phyloP scores from a whole-genome alignment of 2,113 vertebrate species.

The Bungarus multicinctus region DNA sequence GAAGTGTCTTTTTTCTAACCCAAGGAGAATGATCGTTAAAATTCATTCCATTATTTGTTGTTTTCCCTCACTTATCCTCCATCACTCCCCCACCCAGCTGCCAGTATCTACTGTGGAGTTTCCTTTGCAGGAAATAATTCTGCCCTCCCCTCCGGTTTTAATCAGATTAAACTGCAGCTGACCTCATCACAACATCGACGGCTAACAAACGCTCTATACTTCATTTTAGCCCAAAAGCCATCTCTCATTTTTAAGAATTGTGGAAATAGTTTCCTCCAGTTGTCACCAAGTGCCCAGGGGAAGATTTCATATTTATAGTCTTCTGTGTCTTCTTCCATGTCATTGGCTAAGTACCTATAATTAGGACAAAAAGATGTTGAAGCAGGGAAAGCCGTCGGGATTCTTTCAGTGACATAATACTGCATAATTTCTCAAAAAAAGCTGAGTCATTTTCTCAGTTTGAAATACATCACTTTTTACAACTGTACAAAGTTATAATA shows the following conservation, averaged over 20 bases:
- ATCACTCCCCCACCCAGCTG: not conserved
- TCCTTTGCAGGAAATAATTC: not conserved
- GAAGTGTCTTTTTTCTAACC: not conserved
- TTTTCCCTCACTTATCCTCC: not conserved
- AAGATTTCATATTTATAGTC: conserved; percentile 66
- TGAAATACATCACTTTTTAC: not conserved
- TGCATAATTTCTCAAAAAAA: not conserved
- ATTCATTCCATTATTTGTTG: not conserved
- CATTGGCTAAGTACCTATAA: conserved; percentile 65
- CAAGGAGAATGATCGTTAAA: not conserved
- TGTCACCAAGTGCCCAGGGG: conserved; percentile 56
- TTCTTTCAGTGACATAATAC: not conserved
- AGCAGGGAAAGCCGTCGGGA: not conserved
- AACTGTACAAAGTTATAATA: not conserved
- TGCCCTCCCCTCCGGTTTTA: not conserved
- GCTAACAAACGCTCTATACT: conserved; percentile 58
- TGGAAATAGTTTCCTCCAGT: conserved; percentile 36
- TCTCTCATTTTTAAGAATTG: conserved; percentile 56
- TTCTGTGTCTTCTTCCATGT: conserved; percentile 70
- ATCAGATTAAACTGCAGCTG: not conserved
- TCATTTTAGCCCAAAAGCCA: conserved; percentile 60
- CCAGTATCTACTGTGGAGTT: not conserved
- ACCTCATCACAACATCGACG: conserved; percentile 65
- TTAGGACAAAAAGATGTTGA: too few relatives aligned
- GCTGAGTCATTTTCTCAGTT: not conserved